phyloP scores from a whole-genome alignment of 2,113 vertebrate species.

The Xiphias gladius region DNA sequence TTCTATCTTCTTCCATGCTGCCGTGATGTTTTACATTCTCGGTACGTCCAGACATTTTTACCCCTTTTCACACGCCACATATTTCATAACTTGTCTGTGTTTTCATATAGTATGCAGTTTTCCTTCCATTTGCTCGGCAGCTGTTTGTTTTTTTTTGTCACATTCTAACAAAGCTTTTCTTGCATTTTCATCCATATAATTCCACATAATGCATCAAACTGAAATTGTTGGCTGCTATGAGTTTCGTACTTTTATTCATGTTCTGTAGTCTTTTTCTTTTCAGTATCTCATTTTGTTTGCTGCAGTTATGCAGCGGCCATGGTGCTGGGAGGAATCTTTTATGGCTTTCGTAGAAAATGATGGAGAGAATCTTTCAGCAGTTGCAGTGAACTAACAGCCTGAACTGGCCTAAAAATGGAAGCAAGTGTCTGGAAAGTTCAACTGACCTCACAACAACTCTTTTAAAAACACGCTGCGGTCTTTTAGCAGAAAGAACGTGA shows the following conservation, averaged over 20 bases:
- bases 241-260: constrained; percentile 28
- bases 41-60: constrained; percentile 29
- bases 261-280: not conserved
- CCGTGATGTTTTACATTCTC: constrained; percentile 51
- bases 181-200: constrained; percentile 50
- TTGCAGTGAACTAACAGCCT: not conserved
- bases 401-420: not conserved
- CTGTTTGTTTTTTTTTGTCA: constrained; percentile 53
- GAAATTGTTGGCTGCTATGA: constrained; percentile 30
- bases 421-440: not conserved
- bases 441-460: not conserved
- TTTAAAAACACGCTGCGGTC: too few species aligned
- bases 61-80: constrained; percentile 51
- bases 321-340: not conserved
- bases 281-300: constrained; percentile 13
- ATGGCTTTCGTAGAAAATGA: not conserved
- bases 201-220: constrained; percentile 32
- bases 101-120: constrained; percentile 47
- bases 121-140: constrained; percentile 57
- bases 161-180: constrained; percentile 51
- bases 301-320: not conserved
- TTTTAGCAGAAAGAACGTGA: not conserved
- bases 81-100: constrained; percentile 44
- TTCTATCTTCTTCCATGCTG: not conserved
- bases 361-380: constrained; percentile 7